A percentile compares a stretch with the other conserved stretches of the same genome.
Evolutionary conservation across 1,140 invertebrate genomes (phyloP).

Genomic region (Acromyrmex heyeri): DNA sequence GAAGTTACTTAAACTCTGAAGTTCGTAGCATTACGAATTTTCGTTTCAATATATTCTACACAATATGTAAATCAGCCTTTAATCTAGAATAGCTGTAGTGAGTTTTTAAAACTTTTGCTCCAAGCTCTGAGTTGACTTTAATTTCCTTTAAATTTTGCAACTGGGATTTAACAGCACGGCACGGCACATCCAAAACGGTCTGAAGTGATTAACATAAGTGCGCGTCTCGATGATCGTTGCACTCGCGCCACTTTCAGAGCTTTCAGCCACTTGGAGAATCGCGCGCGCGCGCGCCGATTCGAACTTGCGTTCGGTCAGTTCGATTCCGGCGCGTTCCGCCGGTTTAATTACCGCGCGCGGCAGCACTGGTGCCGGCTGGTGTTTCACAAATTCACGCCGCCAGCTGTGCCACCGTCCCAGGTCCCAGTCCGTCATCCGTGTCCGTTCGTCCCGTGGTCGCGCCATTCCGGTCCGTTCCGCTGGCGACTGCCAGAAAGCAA

Average conservation of each 20-base stretch:
- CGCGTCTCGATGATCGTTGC: neutral
- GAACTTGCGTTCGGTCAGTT: slow-evolving; percentile 4
- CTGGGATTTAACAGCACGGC: too few species aligned
- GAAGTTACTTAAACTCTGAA: too few species aligned
- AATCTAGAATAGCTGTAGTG: too few species aligned
- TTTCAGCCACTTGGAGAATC: neutral
- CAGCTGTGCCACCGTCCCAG: slow-evolving; percentile 71
- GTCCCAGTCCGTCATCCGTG: neutral
- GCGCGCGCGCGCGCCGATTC: slow-evolving; percentile 39
- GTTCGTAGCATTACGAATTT: too few species aligned
- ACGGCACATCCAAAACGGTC: neutral
- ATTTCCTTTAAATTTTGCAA: too few species aligned
- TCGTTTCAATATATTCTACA: too few species aligned
- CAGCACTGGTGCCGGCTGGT: neutral
- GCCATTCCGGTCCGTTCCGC: slow-evolving; percentile 67
- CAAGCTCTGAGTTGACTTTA: too few species aligned
- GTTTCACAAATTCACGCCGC: neutral
- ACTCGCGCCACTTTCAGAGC: neutral
- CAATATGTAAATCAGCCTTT: too few species aligned
- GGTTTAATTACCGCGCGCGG: neutral
- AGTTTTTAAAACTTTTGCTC: too few species aligned
- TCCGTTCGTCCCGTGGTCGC: slow-evolving; percentile 67
- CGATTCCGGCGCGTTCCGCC: slow-evolving; percentile 27
- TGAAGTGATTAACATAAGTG: neutral
- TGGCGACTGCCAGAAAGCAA: slow-evolving; percentile 76